A percentile compares a stretch with the other conserved stretches of the same genome.
These are phyloP conservation scores for Drosophila sucinea DNA, from an alignment of 1,140 invertebrate genomes.

Conservation along the genomic window DNA sequence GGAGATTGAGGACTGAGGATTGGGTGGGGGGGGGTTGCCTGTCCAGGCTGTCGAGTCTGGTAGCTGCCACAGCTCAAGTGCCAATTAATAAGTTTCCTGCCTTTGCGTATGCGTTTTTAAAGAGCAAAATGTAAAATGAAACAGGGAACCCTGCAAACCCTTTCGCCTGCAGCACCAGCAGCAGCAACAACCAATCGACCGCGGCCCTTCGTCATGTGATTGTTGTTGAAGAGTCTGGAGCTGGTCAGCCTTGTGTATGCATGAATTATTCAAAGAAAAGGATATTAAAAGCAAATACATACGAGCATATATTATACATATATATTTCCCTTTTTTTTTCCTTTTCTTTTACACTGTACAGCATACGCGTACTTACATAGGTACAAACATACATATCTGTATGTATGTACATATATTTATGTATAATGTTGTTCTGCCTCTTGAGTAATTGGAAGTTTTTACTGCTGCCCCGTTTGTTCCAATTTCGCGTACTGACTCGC, in stretches of 20 bases:
- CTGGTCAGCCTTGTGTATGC: slow-evolving; percentile 59
- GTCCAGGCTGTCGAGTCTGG: slow-evolving; percentile 19
- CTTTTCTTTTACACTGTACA: slow-evolving; percentile 27
- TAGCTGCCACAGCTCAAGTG: slow-evolving; percentile 66
- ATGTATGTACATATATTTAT: slow-evolving; percentile 26
- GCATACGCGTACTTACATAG: neutral
- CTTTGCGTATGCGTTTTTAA: slow-evolving; percentile 59
- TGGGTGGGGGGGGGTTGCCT: slow-evolving; percentile 27
- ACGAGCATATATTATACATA: slow-evolving; percentile 22
- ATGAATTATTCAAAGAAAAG: slow-evolving; percentile 79
- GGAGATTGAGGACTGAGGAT: neutral
- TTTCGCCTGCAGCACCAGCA: slow-evolving; percentile 28
- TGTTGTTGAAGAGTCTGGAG: slow-evolving; percentile 43
- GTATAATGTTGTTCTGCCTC: slow-evolving; percentile 30
- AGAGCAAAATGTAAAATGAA: slow-evolving; percentile 16
- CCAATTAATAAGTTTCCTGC: slow-evolving; percentile 77
- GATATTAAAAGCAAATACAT: slow-evolving; percentile 76
- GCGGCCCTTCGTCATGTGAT: slow-evolving; percentile 60
- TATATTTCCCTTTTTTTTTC: slow-evolving; percentile 29
- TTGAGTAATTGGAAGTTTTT: slow-evolving; percentile 80
- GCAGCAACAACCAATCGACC: neutral
- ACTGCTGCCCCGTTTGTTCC: slow-evolving; percentile 76
- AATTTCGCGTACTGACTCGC: slow-evolving; percentile 57
- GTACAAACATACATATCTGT: slow-evolving; percentile 15
- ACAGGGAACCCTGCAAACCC: slow-evolving; percentile 27